Evolutionary conservation across 2,797 vertebrate species (phyloP), one percentile per base, ranked within the genome.

Genomic region (Platyrinchus mystaceus): DNA sequence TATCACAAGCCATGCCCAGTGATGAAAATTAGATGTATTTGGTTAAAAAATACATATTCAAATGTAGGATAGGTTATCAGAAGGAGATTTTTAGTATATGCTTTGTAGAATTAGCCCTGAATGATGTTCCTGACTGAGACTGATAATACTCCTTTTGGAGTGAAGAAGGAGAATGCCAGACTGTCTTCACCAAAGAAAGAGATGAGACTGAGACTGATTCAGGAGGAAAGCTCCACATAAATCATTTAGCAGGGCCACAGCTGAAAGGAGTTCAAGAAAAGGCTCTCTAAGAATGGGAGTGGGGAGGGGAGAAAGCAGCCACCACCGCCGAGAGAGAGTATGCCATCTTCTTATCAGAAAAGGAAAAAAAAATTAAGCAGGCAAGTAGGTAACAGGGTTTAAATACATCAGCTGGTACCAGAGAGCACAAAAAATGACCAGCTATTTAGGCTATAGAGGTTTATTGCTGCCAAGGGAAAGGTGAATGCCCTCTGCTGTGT

Each of bases 201-300:
- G 15, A 23, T 41, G 39, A 28, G 37, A 58, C 44, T 75, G 53
- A 86, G 37, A 53, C 62, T 81, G 59, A 64, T 62, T 62, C 52
- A 68, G 23, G 47, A 86, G 14, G 7, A 77, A 92, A 82, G 24
- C 28, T 66, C 18, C 18, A 36, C 30, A 66, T 47, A 84, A 87
- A 88, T 49, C 12, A 68, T 91, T 87, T 69, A 87, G 12, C 32
- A 74, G 16, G 27, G 22, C 5, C 47, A 77, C 20, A 49, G 9
- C 11, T 46, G 47, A 80, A 80, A 90, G 27, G 17, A 86, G 7
- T 27, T 21, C 32, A 86, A 47, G 43, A 50, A 75, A 88, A 91
- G 10, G 12, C 14, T 67, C 37, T 74, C 0, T 49, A 73, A 50
- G 3, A 6, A 28, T 28, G 10, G 3, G 10, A 0, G 9, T 4